Percentiles rank a stretch among this genome's conserved stretches.
Conservation (phyloP, 2,113 vertebrate genomes). For the Cryptomyrus ogoouensis region DNA sequence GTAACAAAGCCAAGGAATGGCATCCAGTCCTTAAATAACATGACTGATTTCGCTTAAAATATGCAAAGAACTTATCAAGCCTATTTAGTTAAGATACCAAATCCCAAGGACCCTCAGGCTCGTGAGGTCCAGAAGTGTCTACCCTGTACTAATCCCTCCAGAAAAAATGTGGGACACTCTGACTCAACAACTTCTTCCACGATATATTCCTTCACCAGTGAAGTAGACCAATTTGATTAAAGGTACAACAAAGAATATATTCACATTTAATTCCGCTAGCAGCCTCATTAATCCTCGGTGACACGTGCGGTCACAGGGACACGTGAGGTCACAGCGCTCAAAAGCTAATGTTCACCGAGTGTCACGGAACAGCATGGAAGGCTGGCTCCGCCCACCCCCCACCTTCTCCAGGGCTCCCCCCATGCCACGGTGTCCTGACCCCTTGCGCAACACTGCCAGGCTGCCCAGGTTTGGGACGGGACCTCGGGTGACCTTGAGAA, state of each 20-base stretch:
- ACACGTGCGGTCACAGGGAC: background rate
- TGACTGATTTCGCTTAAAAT: background rate
- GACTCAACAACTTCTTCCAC: background rate
- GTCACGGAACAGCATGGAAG: background rate
- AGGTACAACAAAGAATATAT: background rate
- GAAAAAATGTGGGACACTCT: background rate
- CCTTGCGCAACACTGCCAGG: slow-evolving; percentile 51
- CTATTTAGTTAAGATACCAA: background rate
- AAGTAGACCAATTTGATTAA: background rate
- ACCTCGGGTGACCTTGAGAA: slow-evolving; percentile 69
- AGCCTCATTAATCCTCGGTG: background rate
- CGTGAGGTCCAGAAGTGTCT: background rate
- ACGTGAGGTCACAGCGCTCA: background rate
- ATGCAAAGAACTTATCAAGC: background rate
- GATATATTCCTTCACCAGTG: background rate
- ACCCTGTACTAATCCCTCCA: background rate
- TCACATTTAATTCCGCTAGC: background rate
- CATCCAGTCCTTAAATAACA: background rate
- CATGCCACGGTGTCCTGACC: slow-evolving; percentile 47
- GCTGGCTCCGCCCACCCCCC: background rate
- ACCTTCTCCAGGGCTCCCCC: slow-evolving; percentile 30
- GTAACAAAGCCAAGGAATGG: background rate
- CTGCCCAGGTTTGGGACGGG: slow-evolving; percentile 59
- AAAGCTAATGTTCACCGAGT: background rate
- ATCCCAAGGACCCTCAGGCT: background rate